Evolutionary conservation across 2,888 invertebrate genomes (phyloP).

Genomic region (Drosophila koepferae): DNA sequence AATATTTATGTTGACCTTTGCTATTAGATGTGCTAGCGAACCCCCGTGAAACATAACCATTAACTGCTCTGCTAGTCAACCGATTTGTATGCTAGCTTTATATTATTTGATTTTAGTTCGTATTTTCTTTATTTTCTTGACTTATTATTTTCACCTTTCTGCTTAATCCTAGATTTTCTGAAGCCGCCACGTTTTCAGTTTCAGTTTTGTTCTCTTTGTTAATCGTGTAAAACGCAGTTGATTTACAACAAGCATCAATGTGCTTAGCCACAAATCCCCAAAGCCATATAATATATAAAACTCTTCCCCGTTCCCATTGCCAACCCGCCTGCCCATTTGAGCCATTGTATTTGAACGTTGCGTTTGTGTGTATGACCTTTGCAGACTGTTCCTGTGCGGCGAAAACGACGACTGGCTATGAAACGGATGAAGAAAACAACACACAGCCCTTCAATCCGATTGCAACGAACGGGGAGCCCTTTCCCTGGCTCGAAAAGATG

Average conservation of each 20-base stretch:
- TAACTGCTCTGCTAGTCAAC: constrained; percentile 10
- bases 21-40: constrained; percentile 65
- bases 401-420: constrained; percentile 88
- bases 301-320: background rate
- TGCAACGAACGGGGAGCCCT: constrained; percentile 91
- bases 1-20: constrained; percentile 8
- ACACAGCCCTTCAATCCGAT: constrained; percentile 88
- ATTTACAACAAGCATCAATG: constrained; percentile 63
- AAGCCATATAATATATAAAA: constrained; percentile 40
- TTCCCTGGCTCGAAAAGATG: constrained; percentile 91
- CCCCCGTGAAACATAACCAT: constrained; percentile 22
- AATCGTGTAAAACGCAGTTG: constrained; percentile 76
- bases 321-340: constrained; percentile 3
- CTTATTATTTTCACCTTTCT: constrained; percentile 4
- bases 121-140: background rate
- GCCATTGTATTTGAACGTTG: constrained; percentile 22
- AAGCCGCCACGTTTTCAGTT: constrained; percentile 4
- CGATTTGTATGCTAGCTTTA: constrained; percentile 55
- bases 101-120: background rate
- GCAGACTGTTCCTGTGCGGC: constrained; percentile 90
- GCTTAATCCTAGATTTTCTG: constrained; percentile 29
- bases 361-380: constrained; percentile 65
- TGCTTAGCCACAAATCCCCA: constrained; percentile 66
- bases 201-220: constrained; percentile 54
- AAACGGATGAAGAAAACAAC: constrained; percentile 88